Conservation (phyloP, 1,140 invertebrate genomes). For the Panulirus ornatus region DNA sequence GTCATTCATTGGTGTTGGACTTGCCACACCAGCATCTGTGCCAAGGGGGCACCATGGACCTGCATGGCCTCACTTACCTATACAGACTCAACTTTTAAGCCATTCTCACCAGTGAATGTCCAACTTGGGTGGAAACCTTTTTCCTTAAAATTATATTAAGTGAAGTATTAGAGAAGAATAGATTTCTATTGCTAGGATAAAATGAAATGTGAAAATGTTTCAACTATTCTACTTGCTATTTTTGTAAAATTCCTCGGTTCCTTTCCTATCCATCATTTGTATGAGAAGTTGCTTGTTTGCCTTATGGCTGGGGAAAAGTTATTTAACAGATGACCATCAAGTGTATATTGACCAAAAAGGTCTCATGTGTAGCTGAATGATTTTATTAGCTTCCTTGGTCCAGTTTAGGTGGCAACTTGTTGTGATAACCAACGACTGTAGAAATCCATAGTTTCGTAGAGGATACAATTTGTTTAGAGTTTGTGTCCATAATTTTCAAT, state of each 20-base stretch:
- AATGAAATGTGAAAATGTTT: slow-evolving; percentile 42
- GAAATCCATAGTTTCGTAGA: slow-evolving; percentile 51
- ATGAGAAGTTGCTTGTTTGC: slow-evolving; percentile 49
- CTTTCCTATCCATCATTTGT: slow-evolving; percentile 45
- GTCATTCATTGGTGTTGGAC: slow-evolving; percentile 48
- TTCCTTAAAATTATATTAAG: slow-evolving; percentile 49
- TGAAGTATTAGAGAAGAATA: slow-evolving; percentile 51
- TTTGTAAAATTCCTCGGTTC: slow-evolving; percentile 51
- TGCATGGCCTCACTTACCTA: slow-evolving; percentile 32
- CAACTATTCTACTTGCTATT: slow-evolving; percentile 53
- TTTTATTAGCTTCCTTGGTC: slow-evolving; percentile 54
- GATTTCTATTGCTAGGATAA: slow-evolving; percentile 50
- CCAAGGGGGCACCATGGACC: slow-evolving; percentile 22
- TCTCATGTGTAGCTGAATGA: slow-evolving; percentile 30
- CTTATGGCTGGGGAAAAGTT: slow-evolving; percentile 23
- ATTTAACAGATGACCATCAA: slow-evolving; percentile 38
- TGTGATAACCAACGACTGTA: slow-evolving; percentile 58
- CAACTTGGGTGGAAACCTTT: slow-evolving; percentile 43
- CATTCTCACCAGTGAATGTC: slow-evolving; percentile 47
- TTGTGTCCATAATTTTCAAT: slow-evolving; percentile 49
- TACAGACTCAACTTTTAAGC: slow-evolving; percentile 48
- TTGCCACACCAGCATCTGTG: slow-evolving; percentile 50
- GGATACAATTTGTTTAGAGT: slow-evolving; percentile 43
- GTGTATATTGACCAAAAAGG: slow-evolving; percentile 40
- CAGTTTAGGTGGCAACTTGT: slow-evolving; percentile 50